Conservation (phyloP, 2,113 vertebrate genomes). For the Synchiropus splendidus region DNA sequence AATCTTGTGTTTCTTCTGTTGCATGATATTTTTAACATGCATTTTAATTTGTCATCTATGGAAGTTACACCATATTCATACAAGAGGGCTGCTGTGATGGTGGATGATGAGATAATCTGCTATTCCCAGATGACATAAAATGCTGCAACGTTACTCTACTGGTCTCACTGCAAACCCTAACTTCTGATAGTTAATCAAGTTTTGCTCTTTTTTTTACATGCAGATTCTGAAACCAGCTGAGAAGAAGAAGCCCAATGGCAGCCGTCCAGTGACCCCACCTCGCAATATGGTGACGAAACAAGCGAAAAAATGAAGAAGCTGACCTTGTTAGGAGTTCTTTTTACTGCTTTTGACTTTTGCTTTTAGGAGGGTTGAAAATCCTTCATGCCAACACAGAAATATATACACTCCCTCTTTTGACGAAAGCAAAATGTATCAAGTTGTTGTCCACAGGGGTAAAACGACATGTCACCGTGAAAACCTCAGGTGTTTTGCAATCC, state of each 20-base stretch:
- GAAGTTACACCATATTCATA: too few species aligned
- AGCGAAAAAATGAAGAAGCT: slow-evolving; percentile 82
- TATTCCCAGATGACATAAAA: too few species aligned
- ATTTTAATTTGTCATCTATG: too few species aligned
- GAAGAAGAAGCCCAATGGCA: slow-evolving; percentile 96
- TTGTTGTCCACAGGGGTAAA: slow-evolving; percentile 61
- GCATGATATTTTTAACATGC: too few species aligned
- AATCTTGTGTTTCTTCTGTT: too few species aligned
- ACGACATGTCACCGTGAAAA: slow-evolving; percentile 62
- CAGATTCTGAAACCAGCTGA: slow-evolving; percentile 98
- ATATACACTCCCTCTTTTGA: slow-evolving; percentile 52
- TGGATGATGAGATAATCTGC: too few species aligned
- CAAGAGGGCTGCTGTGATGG: too few species aligned
- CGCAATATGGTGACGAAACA: slow-evolving; percentile 97
- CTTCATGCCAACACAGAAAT: slow-evolving; percentile 58
- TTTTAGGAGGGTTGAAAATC: slow-evolving; percentile 54
- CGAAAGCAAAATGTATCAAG: slow-evolving; percentile 58
- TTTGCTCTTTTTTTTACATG: too few species aligned
- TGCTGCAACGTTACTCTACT: too few species aligned
- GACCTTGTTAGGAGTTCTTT: slow-evolving; percentile 62
- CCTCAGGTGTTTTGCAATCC: slow-evolving; percentile 76
- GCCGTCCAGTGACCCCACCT: slow-evolving; percentile 91
- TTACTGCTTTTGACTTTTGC: slow-evolving; percentile 80
- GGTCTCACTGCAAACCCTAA: too few species aligned
- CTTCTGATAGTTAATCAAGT: too few species aligned